A percentile compares a stretch with the other conserved stretches of the same genome.
Evolutionary conservation across 2,888 invertebrate species (phyloP).

Genomic region (Drosophila multiciliata): DNA sequence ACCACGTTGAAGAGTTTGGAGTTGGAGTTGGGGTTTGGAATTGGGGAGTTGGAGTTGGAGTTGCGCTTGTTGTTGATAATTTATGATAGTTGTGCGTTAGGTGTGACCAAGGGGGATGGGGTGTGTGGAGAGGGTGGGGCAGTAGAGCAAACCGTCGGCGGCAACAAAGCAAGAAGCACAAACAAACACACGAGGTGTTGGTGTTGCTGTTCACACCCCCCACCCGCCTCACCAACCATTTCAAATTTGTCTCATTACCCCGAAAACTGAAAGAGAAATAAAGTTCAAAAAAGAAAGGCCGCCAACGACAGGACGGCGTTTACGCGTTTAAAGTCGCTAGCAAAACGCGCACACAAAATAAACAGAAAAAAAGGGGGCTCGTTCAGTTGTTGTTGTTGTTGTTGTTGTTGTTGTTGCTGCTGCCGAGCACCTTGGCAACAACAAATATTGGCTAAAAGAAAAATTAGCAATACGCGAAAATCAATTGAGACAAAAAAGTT

Average conservation of each 20-base stretch:
- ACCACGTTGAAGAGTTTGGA: background rate
- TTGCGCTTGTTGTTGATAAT: constrained; percentile 64
- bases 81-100: constrained; percentile 68
- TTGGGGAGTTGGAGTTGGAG: constrained; percentile 23
- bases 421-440: constrained; percentile 44
- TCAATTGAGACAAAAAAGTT: constrained; percentile 20
- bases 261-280: constrained; percentile 22
- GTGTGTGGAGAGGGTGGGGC: background rate
- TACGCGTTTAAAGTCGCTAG: constrained; percentile 49
- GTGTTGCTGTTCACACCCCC: constrained; percentile 8
- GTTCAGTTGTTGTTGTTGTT: constrained; percentile 46
- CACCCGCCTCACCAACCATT: too few species aligned
- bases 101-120: constrained; percentile 31
- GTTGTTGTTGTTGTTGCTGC: constrained; percentile 7
- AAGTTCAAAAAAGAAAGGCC: constrained; percentile 75
- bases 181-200: constrained; percentile 11
- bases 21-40: constrained; percentile 1
- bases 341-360: constrained; percentile 48
- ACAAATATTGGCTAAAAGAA: constrained; percentile 21
- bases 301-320: constrained; percentile 24
- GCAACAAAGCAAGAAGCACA: constrained; percentile 52
- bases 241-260: constrained; percentile 25
- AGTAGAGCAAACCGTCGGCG: constrained; percentile 44
- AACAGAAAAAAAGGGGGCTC: constrained; percentile 63
- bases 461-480: constrained; percentile 16